phyloP scores from a whole-genome alignment of 2,113 vertebrate species.

The Lichenostomus cassidix region DNA sequence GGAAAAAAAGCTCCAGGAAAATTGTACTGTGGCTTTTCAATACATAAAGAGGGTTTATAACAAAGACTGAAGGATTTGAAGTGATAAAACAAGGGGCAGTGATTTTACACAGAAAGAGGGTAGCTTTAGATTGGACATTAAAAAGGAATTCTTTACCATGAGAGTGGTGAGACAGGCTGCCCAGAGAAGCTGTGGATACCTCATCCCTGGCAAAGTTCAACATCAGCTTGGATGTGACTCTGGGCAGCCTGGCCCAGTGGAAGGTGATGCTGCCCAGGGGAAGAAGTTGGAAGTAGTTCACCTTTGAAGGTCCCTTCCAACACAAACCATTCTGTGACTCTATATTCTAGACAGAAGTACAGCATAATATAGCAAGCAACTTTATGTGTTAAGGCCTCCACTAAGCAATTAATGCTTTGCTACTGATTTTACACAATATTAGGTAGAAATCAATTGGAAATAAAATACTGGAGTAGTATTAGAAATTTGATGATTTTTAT shows the following conservation, averaged over 20 bases:
- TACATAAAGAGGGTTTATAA: not conserved
- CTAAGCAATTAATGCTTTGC: not conserved
- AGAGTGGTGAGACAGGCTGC: rapidly evolving
- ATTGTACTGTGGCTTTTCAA: not conserved
- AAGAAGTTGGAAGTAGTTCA: rapidly evolving
- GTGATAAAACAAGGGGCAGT: not conserved
- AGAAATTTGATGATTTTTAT: not conserved
- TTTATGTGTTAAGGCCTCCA: not conserved
- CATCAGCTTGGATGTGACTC: not conserved
- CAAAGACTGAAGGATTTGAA: not conserved
- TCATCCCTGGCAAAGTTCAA: rapidly evolving
- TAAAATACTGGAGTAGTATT: not conserved
- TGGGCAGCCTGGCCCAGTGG: not conserved
- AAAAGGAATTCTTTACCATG: not conserved
- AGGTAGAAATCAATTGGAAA: not conserved
- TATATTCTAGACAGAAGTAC: not conserved
- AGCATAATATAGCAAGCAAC: not conserved
- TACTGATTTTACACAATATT: not conserved
- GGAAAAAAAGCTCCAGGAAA: not conserved
- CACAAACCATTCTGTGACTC: not conserved
- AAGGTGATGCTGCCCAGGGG: not conserved
- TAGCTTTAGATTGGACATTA: not conserved
- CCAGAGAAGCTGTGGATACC: not conserved
- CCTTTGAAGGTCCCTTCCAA: not conserved
- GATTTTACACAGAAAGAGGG: not conserved